Evolutionary conservation across 2,797 vertebrate species (phyloP).

Genomic region (Rhabdomys pumilio): DNA sequence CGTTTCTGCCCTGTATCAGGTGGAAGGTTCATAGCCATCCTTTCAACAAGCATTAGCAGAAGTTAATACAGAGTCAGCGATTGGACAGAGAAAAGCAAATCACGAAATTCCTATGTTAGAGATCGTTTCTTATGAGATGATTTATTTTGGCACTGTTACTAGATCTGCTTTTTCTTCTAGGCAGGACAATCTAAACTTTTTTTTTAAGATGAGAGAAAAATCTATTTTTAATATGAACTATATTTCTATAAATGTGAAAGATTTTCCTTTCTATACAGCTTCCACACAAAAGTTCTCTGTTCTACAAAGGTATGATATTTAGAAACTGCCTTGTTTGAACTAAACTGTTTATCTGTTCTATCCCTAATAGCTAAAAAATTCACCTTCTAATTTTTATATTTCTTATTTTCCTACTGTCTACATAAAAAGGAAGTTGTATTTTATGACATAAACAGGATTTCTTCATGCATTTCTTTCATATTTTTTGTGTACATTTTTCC

Average conservation of each 20-base stretch:
- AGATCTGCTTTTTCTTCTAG: conserved; percentile 12
- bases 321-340: background rate
- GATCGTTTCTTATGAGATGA: conserved; percentile 6
- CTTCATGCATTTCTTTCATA: conserved; percentile 26
- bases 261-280: background rate
- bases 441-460: conserved; percentile 36
- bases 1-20: background rate
- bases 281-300: background rate
- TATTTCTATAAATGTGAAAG: conserved; percentile 43
- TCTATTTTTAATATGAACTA: conserved; percentile 42
- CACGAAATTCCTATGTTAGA: background rate
- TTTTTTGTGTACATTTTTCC: conserved; percentile 45
- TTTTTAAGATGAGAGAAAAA: conserved; percentile 36
- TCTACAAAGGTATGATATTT: background rate
- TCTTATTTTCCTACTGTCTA: conserved; percentile 46
- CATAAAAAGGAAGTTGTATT: conserved; percentile 63
- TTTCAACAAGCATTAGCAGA: background rate
- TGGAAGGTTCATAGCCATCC: background rate
- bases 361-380: background rate
- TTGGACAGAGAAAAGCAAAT: conserved; percentile 32
- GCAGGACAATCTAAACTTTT: conserved; percentile 28
- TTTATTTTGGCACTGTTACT: conserved; percentile 21
- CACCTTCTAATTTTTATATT: conserved; percentile 25
- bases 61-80: conserved; percentile 38
- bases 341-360: background rate